phyloP scores from a whole-genome alignment of 1,140 invertebrate species.

The Hycleus cichorii region DNA sequence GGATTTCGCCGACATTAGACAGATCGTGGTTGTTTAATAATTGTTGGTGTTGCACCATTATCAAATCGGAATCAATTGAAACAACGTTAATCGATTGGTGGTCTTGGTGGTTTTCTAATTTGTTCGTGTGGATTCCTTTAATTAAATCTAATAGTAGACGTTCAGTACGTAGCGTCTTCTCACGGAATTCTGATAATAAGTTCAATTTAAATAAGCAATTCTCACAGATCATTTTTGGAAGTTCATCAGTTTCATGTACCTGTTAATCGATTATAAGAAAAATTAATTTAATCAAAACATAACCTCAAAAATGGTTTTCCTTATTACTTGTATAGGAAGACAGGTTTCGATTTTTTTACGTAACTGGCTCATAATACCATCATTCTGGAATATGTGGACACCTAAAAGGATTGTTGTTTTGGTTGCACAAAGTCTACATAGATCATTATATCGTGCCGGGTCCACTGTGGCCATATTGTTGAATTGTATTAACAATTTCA shows the following conservation, averaged over 20 bases:
- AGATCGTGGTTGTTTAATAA: slow-evolving; percentile 25
- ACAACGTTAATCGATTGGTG: slow-evolving; percentile 32
- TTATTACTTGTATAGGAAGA: slow-evolving; percentile 50
- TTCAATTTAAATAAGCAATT: slow-evolving; percentile 54
- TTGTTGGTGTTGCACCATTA: slow-evolving; percentile 33
- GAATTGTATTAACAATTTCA: slow-evolving; percentile 5
- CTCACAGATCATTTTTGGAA: slow-evolving; percentile 54
- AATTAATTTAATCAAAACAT: slow-evolving; percentile 11
- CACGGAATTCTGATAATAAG: slow-evolving; percentile 51
- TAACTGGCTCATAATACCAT: slow-evolving; percentile 48
- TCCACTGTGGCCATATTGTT: slow-evolving; percentile 31
- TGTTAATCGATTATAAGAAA: slow-evolving; percentile 27
- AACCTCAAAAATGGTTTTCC: not conserved
- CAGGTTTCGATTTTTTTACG: slow-evolving; percentile 54
- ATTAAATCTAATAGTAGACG: slow-evolving; percentile 47
- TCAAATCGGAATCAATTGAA: slow-evolving; percentile 25
- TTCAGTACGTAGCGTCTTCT: slow-evolving; percentile 50
- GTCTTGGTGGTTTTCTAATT: slow-evolving; percentile 33
- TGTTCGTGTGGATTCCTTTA: slow-evolving; percentile 37
- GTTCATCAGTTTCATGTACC: slow-evolving; percentile 49
- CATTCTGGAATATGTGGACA: slow-evolving; percentile 51
- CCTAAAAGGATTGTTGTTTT: slow-evolving; percentile 50
- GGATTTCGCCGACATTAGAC: slow-evolving; percentile 25
- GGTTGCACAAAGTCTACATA: slow-evolving; percentile 51
- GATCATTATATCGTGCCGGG: slow-evolving; percentile 35